A percentile compares a stretch with the other conserved stretches of the same genome.
Conservation (phyloP, 2,113 vertebrate genomes). For the Hemicordylus capensis region DNA sequence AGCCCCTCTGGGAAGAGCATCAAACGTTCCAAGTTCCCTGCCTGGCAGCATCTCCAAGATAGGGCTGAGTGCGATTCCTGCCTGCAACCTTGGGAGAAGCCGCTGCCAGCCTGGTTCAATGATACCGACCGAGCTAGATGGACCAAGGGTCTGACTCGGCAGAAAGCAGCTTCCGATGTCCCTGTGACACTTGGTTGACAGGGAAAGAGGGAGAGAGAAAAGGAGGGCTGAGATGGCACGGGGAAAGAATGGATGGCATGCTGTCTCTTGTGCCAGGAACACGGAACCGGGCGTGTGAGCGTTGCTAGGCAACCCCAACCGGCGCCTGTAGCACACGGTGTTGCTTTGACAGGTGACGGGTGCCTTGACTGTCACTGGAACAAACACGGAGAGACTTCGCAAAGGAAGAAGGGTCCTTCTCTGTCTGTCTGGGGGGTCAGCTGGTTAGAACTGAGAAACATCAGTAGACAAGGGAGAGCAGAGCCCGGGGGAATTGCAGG, state of each 20-base stretch:
- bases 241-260: neutral
- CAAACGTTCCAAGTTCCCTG: no score
- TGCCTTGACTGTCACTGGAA: neutral
- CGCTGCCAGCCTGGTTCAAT: no score
- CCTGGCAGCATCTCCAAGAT: neutral
- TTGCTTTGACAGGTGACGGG: slow-evolving; percentile 7
- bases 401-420: neutral
- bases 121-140: no score
- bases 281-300: neutral
- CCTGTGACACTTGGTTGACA: neutral
- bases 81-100: no score
- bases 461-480: neutral
- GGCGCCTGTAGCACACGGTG: neutral
- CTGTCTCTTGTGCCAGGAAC: neutral
- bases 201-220: neutral
- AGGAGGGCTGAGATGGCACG: neutral
- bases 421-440: neutral
- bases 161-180: no score
- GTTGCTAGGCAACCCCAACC: slow-evolving; percentile 11
- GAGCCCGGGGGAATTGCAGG: no score
- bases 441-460: neutral
- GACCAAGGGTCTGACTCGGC: no score
- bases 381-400: neutral
- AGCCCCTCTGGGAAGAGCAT: no score
- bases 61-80: no score